Conservation (phyloP, 2,797 vertebrate species). For the Amblyopsis hoosieri region DNA sequence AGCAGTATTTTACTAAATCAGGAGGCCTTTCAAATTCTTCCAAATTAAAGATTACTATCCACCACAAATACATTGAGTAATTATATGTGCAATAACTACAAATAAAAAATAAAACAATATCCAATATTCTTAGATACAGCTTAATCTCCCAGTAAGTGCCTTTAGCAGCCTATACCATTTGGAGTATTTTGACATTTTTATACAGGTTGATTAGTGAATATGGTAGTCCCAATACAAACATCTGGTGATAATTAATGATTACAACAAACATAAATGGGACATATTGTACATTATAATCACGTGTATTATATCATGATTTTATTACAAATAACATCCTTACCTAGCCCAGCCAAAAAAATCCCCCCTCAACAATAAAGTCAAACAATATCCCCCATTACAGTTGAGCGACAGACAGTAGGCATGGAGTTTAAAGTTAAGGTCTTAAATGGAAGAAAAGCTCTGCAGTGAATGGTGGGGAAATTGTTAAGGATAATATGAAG, state of each 20-base stretch:
- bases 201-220: not conserved
- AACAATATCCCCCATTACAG: slow-evolving; percentile 61
- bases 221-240: not conserved
- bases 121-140: not conserved
- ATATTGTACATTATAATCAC: too few relatives aligned
- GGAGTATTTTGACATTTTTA: not conserved
- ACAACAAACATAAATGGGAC: too few relatives aligned
- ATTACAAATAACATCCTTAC: slow-evolving; percentile 27
- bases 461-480: slow-evolving; percentile 74
- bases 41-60: too few relatives aligned
- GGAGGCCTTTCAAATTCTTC: not conserved
- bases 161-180: not conserved
- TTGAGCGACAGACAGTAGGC: slow-evolving; percentile 73
- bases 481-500: slow-evolving; percentile 81
- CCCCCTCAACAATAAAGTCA: slow-evolving; percentile 42
- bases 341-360: slow-evolving; percentile 16
- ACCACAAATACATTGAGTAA: not conserved
- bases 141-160: not conserved
- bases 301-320: too few relatives aligned
- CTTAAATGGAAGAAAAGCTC: slow-evolving; percentile 79
- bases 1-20: not conserved
- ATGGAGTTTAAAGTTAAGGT: slow-evolving; percentile 76
- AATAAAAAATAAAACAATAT: not conserved
- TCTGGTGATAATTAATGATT: too few relatives aligned
- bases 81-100: not conserved